These are phyloP conservation scores for Leguminivora glycinivorella DNA, from an alignment of 1,140 invertebrate species.

Conservation along the genomic window DNA sequence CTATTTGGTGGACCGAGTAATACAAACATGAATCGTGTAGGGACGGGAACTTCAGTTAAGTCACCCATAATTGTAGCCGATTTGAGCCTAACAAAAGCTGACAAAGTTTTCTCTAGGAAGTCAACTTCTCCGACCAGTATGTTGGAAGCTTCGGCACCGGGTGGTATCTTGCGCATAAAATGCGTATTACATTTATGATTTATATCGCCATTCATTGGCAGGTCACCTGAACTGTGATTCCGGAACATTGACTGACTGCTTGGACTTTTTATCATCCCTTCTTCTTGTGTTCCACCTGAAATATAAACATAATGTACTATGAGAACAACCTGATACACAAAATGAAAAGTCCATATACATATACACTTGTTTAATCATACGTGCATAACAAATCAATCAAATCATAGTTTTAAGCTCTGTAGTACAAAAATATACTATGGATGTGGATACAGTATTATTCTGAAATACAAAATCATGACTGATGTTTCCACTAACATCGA, in stretches of 20 bases:
- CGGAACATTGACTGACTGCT: constrained; percentile 88
- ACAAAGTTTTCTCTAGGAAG: constrained; percentile 94
- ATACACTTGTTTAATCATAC: neutral
- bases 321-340: neutral
- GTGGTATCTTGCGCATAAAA: constrained; percentile 99
- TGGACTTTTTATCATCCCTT: constrained; percentile 87
- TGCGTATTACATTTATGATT: constrained; percentile 91
- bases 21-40: constrained; percentile 97
- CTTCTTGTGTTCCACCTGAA: constrained; percentile 66
- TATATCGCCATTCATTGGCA: constrained; percentile 84
- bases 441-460: neutral
- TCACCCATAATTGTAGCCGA: constrained; percentile 95
- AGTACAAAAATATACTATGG: neutral
- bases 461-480: constrained; percentile 1
- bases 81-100: constrained; percentile 95
- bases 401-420: neutral
- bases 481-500: constrained; percentile 6
- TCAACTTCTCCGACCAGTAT: constrained; percentile 99
- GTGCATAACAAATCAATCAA: neutral
- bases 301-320: constrained; percentile 31
- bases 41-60: constrained; percentile 97
- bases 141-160: constrained; percentile 97
- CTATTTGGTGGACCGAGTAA: constrained; percentile 92
- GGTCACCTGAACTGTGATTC: constrained; percentile 86
- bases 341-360: neutral